Conservation (phyloP, 2,797 vertebrate genomes). For the Masticophis lateralis region DNA sequence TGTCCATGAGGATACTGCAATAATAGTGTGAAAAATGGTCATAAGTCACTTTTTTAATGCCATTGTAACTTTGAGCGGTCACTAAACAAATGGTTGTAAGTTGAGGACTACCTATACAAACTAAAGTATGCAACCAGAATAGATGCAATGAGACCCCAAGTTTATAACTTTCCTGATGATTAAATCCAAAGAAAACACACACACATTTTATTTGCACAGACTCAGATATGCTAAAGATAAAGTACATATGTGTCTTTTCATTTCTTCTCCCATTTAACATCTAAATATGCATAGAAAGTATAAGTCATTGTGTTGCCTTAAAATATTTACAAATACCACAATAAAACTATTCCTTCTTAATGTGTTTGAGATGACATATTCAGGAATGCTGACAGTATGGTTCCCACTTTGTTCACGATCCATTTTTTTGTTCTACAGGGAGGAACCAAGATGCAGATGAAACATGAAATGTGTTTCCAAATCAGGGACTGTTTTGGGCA, state of each 20-base stretch:
- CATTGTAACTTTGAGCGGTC: too few relatives aligned
- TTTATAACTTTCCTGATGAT: not conserved
- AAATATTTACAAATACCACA: not conserved
- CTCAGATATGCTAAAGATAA: not conserved
- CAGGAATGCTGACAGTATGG: too few relatives aligned
- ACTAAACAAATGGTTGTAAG: too few relatives aligned
- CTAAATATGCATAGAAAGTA: not conserved
- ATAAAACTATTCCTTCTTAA: too few relatives aligned
- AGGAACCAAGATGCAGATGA: not conserved
- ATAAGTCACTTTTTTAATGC: too few relatives aligned
- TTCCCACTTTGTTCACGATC: too few relatives aligned
- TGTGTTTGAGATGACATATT: too few relatives aligned
- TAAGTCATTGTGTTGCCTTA: too few relatives aligned
- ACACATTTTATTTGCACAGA: not conserved
- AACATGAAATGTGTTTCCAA: not conserved
- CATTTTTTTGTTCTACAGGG: too few relatives aligned
- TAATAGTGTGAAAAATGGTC: too few relatives aligned
- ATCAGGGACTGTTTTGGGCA: not conserved
- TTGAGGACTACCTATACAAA: not conserved
- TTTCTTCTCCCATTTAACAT: not conserved
- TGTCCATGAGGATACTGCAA: too few relatives aligned
- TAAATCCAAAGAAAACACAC: not conserved
- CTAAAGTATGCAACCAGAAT: not conserved
- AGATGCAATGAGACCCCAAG: not conserved
- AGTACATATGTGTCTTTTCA: not conserved